Percentiles rank a stretch among this genome's conserved stretches.
Evolutionary conservation across 2,888 invertebrate species (phyloP).

Genomic region (Willowsia nigromaculata): DNA sequence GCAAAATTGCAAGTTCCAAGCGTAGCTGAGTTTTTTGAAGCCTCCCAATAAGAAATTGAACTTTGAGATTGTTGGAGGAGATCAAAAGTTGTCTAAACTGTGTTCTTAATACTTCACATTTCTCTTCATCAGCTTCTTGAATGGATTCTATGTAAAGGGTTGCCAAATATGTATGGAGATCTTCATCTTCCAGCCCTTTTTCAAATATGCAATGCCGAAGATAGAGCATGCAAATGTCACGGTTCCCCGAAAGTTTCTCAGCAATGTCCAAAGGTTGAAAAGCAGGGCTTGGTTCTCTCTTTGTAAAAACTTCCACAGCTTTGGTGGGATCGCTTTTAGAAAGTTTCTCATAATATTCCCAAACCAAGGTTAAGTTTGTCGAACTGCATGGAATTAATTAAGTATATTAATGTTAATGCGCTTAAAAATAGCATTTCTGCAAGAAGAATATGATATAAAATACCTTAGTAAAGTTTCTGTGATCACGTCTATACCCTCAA

Average conservation of each 20-base stretch:
- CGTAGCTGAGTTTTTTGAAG: slow-evolving; percentile 81
- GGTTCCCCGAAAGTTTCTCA: slow-evolving; percentile 75
- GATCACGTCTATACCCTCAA: slow-evolving; percentile 81
- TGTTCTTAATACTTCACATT: slow-evolving; percentile 78
- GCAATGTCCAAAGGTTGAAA: slow-evolving; percentile 76
- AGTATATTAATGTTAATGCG: background rate
- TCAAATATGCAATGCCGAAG: slow-evolving; percentile 74
- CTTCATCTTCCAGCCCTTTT: slow-evolving; percentile 80
- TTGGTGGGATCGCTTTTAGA: slow-evolving; percentile 62
- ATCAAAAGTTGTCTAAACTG: slow-evolving; percentile 81
- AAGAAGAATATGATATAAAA: background rate
- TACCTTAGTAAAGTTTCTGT: slow-evolving; percentile 81
- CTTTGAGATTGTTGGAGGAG: slow-evolving; percentile 81
- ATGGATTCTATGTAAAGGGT: slow-evolving; percentile 81
- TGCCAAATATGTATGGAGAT: slow-evolving; percentile 82
- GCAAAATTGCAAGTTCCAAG: slow-evolving; percentile 82
- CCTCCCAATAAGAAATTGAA: slow-evolving; percentile 81
- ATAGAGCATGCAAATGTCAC: slow-evolving; percentile 74
- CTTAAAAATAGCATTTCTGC: slow-evolving; percentile 24
- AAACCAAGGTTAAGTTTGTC: slow-evolving; percentile 68
- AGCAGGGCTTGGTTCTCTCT: slow-evolving; percentile 66
- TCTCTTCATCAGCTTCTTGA: slow-evolving; percentile 49
- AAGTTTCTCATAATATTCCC: slow-evolving; percentile 77
- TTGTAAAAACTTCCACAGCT: slow-evolving; percentile 76
- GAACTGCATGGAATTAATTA: slow-evolving; percentile 45